Percentiles rank a stretch among this genome's conserved stretches.
These are phyloP conservation scores for Acrobasis consociella DNA, from an alignment of 2,888 invertebrate species.

Conservation along the genomic window DNA sequence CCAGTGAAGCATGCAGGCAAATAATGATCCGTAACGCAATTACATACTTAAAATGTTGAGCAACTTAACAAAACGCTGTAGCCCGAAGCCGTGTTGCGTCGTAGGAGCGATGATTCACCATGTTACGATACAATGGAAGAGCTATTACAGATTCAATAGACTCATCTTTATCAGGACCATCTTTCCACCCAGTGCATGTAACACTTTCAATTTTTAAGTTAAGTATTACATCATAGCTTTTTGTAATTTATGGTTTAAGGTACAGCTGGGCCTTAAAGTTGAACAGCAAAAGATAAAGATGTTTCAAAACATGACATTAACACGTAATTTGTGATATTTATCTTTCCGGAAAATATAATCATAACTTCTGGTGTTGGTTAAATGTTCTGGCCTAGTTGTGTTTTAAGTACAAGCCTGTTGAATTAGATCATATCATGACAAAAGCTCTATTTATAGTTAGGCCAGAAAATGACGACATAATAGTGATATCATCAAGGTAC, in stretches of 20 bases:
- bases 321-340: conserved; percentile 1
- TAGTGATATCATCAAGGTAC: conserved; percentile 1
- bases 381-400: neutral
- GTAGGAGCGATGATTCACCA: conserved; percentile 46
- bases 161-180: conserved; percentile 19
- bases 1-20: conserved; percentile 50
- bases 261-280: neutral
- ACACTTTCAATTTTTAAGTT: conserved; percentile 15
- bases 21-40: conserved; percentile 58
- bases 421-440: conserved; percentile 12
- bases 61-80: conserved; percentile 45
- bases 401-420: conserved; percentile 4
- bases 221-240: neutral
- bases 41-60: conserved; percentile 40
- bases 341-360: neutral
- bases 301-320: neutral
- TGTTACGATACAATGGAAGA: conserved; percentile 33
- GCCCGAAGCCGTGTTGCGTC: conserved; percentile 41
- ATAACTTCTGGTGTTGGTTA: neutral
- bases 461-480: conserved; percentile 9
- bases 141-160: conserved; percentile 16
- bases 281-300: neutral
- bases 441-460: conserved; percentile 8
- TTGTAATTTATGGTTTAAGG: neutral
- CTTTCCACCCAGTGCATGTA: conserved; percentile 10